Percentiles rank a stretch among this genome's conserved stretches.
Conservation (phyloP, 2,113 vertebrate genomes). For the Promerops cafer region DNA sequence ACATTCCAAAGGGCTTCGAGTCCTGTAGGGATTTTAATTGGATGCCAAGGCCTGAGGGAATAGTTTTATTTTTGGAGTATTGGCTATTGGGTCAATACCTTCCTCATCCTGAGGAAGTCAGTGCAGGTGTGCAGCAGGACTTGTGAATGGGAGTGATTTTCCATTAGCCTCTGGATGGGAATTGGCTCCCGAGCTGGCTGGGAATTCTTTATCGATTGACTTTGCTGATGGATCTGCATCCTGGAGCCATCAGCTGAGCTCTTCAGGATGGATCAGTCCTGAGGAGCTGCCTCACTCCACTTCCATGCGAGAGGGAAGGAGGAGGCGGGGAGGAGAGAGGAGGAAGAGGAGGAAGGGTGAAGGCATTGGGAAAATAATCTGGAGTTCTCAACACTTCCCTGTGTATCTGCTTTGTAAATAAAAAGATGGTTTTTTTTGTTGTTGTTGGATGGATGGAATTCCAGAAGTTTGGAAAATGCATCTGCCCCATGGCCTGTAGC, state of each 20-base stretch:
- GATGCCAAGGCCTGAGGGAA: background rate
- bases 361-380: background rate
- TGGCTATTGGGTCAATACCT: background rate
- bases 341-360: background rate
- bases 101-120: background rate
- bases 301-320: background rate
- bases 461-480: background rate
- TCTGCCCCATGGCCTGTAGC: background rate
- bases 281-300: background rate
- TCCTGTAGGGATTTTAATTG: background rate
- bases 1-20: background rate
- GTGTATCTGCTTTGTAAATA: background rate
- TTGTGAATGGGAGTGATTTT: background rate
- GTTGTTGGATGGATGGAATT: accelerated
- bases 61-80: background rate
- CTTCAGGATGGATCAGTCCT: background rate
- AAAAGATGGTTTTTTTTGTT: background rate
- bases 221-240: background rate
- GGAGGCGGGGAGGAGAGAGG: background rate
- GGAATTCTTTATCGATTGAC: background rate
- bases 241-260: background rate
- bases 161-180: background rate
- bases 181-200: background rate
- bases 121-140: background rate
- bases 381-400: background rate